These are phyloP conservation scores for Acanthoscelides obtectus DNA, from an alignment of 2,888 invertebrate genomes.

Conservation along the genomic window DNA sequence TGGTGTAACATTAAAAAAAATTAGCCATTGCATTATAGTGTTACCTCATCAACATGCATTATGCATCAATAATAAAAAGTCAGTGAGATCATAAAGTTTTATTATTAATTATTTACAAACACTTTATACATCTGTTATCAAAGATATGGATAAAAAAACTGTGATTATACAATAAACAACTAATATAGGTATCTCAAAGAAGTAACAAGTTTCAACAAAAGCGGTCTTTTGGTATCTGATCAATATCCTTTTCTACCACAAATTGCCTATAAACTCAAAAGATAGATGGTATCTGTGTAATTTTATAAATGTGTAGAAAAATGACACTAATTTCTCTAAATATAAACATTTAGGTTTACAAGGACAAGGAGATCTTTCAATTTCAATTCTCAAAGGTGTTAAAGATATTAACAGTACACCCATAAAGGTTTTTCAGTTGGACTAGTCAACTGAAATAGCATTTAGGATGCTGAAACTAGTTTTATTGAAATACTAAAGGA, in stretches of 20 bases:
- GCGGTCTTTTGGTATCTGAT: neutral
- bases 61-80: neutral
- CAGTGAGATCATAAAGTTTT: neutral
- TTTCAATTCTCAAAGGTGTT: too few relatives aligned
- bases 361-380: neutral
- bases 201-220: neutral
- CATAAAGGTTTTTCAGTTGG: too few relatives aligned
- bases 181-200: neutral
- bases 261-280: neutral
- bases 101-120: neutral
- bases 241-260: neutral
- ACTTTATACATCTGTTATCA: neutral
- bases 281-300: neutral
- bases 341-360: neutral
- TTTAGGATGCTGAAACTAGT: too few relatives aligned
- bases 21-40: too few relatives aligned
- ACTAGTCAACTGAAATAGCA: too few relatives aligned
- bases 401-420: too few relatives aligned
- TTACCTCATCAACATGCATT: too few relatives aligned
- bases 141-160: neutral
- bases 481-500: too few relatives aligned
- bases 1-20: too few relatives aligned
- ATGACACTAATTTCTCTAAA: neutral
- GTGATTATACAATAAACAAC: neutral
- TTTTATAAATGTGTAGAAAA: neutral